These are phyloP conservation scores for Anser cygnoides DNA, from an alignment of 2,113 vertebrate genomes.

Conservation along the genomic window DNA sequence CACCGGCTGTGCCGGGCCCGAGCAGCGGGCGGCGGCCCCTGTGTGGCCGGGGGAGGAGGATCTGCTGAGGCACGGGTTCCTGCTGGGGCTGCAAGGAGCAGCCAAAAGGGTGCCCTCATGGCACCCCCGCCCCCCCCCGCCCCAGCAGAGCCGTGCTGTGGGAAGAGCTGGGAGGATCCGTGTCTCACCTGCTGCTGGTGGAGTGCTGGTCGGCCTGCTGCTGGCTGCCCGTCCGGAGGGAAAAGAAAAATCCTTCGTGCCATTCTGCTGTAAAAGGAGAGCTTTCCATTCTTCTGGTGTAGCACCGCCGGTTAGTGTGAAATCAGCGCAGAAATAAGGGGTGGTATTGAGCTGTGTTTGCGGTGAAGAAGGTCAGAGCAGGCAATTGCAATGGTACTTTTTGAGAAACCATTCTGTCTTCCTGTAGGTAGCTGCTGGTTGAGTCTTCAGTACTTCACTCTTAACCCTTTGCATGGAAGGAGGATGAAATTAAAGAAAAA, in stretches of 20 bases:
- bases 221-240: fast-evolving
- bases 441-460: fast-evolving
- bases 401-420: fast-evolving
- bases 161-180: fast-evolving
- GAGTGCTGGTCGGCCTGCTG: neutral
- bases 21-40: too few relatives aligned
- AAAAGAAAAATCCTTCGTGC: too few relatives aligned
- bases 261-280: neutral
- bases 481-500: fast-evolving
- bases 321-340: fast-evolving
- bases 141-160: neutral
- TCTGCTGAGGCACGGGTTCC: neutral
- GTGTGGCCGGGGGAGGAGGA: neutral
- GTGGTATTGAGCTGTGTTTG: neutral
- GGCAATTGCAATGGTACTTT: fast-evolving
- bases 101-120: neutral
- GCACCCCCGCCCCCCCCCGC: too few relatives aligned
- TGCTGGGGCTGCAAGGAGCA: neutral
- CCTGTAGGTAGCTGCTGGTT: fast-evolving
- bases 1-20: neutral
- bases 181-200: too few relatives aligned
- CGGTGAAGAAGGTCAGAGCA: neutral
- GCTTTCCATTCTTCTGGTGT: neutral
- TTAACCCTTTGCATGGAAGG: fast-evolving
- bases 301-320: fast-evolving